Conservation (phyloP, 2,888 invertebrate genomes). For the Smittia sp. region DNA sequence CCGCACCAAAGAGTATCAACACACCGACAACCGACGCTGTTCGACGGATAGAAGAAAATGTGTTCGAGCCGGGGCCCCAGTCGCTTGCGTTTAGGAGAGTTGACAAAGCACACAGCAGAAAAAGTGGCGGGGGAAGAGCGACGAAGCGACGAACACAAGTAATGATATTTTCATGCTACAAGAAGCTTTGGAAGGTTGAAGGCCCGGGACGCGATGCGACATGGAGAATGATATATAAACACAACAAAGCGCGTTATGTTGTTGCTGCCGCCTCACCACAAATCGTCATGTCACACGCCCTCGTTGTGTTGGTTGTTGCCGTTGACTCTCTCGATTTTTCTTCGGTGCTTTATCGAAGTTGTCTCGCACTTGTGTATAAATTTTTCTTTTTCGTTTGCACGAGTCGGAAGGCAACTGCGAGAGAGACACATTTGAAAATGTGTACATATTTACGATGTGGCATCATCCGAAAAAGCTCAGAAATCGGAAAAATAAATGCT, state of each 20-base stretch:
- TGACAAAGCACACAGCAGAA: slow-evolving; percentile 23
- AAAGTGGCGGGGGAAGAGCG: slow-evolving; percentile 26
- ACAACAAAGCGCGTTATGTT: slow-evolving; percentile 8
- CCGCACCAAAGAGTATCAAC: slow-evolving; percentile 19
- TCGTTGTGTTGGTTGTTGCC: not conserved
- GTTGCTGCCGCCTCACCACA: slow-evolving; percentile 28
- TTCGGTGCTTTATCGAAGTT: slow-evolving; percentile 7
- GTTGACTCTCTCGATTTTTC: slow-evolving; percentile 16
- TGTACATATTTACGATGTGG: slow-evolving; percentile 27
- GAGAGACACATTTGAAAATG: slow-evolving; percentile 33
- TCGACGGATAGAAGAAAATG: slow-evolving; percentile 6
- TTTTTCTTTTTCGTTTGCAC: not conserved
- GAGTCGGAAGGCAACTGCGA: not conserved
- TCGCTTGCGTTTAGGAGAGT: slow-evolving; percentile 21
- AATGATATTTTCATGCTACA: slow-evolving; percentile 26
- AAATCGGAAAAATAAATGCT: slow-evolving; percentile 33
- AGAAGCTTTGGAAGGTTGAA: not conserved
- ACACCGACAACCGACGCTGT: not conserved
- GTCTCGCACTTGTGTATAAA: not conserved
- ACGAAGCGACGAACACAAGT: not conserved
- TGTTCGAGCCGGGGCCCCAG: not conserved
- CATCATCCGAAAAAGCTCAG: slow-evolving; percentile 31
- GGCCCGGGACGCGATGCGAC: not conserved
- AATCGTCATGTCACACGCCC: slow-evolving; percentile 14
- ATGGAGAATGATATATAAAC: slow-evolving; percentile 13